Conservation (phyloP, 2,888 invertebrate genomes). For the Yponomeuta cagnagella region DNA sequence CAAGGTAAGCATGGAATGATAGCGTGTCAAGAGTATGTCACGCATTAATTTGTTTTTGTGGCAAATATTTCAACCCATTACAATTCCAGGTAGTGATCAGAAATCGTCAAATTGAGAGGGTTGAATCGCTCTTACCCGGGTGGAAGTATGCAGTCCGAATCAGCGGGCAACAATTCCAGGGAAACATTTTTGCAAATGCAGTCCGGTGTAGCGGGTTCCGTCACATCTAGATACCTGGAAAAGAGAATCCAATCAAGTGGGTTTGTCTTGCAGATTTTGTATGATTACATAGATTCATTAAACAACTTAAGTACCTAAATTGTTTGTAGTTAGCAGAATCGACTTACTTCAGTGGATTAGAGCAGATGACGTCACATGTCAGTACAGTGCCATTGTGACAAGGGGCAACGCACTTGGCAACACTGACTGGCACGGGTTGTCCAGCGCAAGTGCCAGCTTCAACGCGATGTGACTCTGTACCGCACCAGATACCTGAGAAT, state of each 20-base stretch:
- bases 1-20: not conserved
- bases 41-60: too few species aligned
- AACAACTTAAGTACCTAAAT: too few species aligned
- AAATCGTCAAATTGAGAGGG: too few species aligned
- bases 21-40: too few species aligned
- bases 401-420: slow-evolving; percentile 47
- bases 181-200: slow-evolving; percentile 61
- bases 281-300: too few species aligned
- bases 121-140: slow-evolving; percentile 39
- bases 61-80: too few species aligned
- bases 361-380: slow-evolving; percentile 50
- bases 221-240: slow-evolving; percentile 54
- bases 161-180: slow-evolving; percentile 56
- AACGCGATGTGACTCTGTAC: slow-evolving; percentile 56
- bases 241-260: slow-evolving; percentile 7
- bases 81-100: too few species aligned
- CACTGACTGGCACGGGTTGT: slow-evolving; percentile 51
- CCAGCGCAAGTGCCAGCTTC: slow-evolving; percentile 63
- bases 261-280: not conserved
- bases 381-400: slow-evolving; percentile 39
- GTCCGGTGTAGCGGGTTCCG: slow-evolving; percentile 55
- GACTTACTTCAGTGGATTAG: slow-evolving; percentile 53
- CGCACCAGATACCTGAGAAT: slow-evolving; percentile 60
- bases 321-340: not conserved
- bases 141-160: slow-evolving; percentile 63